Conservation (phyloP, 2,113 vertebrate species). For the Equus przewalskii region DNA sequence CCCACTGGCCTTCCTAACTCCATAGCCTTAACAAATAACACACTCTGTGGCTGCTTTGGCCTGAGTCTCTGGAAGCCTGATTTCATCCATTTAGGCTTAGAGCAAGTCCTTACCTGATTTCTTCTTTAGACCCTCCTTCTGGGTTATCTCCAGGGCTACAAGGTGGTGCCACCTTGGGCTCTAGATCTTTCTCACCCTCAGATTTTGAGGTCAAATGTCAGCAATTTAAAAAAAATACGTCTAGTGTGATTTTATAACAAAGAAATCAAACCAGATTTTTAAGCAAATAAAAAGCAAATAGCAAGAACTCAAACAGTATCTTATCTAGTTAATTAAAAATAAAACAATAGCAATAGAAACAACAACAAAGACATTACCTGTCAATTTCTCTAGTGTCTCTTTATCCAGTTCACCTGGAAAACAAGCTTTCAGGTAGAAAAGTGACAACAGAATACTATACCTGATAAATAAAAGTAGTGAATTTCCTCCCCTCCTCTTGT, state of each 20-base stretch:
- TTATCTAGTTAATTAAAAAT: neutral
- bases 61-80: neutral
- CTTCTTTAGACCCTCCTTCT: neutral
- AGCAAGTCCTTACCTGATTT: neutral
- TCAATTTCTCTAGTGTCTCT: neutral
- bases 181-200: neutral
- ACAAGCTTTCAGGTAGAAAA: neutral
- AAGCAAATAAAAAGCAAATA: neutral
- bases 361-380: neutral
- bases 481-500: neutral
- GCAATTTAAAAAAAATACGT: neutral
- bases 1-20: neutral
- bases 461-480: slow-evolving; percentile 48
- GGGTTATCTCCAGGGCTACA: neutral
- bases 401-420: neutral
- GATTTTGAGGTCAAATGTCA: neutral
- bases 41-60: neutral
- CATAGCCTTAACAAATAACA: neutral
- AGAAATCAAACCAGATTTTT: neutral
- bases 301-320: neutral
- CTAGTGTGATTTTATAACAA: neutral
- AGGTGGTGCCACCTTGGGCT: neutral
- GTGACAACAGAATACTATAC: neutral
- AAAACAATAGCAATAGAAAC: neutral
- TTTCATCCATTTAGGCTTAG: neutral